phyloP scores from a whole-genome alignment of 1,140 invertebrate genomes.

The Calycopis cecrops region DNA sequence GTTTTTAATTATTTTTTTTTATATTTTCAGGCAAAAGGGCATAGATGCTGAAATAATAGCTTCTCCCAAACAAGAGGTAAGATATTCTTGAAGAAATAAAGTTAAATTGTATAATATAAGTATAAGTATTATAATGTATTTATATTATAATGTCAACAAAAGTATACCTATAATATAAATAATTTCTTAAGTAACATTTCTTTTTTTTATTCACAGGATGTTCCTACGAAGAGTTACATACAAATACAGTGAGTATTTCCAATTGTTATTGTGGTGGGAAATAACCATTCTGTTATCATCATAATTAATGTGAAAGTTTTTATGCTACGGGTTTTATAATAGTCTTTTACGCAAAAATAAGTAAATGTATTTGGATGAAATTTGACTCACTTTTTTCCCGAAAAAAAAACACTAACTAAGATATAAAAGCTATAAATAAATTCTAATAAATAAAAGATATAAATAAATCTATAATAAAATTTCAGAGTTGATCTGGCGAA shows the following conservation, averaged over 20 bases:
- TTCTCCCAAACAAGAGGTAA: constrained; percentile 27
- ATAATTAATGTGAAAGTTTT: too few species aligned
- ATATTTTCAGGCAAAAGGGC: constrained; percentile 39
- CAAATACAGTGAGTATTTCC: constrained; percentile 44
- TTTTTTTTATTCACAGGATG: constrained; percentile 30
- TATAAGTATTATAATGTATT: too few species aligned
- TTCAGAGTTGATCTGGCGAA: constrained; percentile 46
- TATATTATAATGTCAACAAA: too few species aligned
- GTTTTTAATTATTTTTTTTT: constrained; percentile 1
- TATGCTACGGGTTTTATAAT: too few species aligned
- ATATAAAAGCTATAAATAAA: too few species aligned
- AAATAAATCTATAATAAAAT: constrained; percentile 8
- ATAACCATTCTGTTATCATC: neutral
- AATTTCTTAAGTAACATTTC: neutral
- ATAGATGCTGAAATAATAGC: constrained; percentile 35
- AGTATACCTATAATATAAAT: neutral
- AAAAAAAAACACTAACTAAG: too few species aligned
- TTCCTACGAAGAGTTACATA: constrained; percentile 39
- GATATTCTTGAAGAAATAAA: neutral
- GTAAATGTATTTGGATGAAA: too few species aligned
- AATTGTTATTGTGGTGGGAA: neutral
- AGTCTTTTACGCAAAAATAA: too few species aligned
- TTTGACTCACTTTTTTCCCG: too few species aligned
- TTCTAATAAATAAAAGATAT: too few species aligned
- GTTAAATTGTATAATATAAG: too few species aligned